Conservation (phyloP, 2,113 vertebrate genomes). For the Bothrops jararaca region DNA sequence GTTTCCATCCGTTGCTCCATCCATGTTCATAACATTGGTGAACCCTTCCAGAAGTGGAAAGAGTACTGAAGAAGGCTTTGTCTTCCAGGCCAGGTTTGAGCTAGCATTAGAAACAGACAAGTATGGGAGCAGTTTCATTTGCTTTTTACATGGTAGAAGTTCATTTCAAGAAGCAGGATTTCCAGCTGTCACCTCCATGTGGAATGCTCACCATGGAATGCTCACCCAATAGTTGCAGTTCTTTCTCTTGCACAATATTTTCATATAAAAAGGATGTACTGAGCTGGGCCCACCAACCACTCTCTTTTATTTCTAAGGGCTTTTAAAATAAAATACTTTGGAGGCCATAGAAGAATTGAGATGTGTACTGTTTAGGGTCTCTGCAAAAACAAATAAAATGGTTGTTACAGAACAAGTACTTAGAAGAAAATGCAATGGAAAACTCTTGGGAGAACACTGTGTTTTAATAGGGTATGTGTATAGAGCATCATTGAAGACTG, state of each 20-base stretch:
- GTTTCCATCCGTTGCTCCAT: too few species aligned
- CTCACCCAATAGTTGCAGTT: not conserved
- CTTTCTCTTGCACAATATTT: not conserved
- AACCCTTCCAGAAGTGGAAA: too few species aligned
- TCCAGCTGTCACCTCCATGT: not conserved
- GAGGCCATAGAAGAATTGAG: not conserved
- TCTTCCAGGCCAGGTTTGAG: not conserved
- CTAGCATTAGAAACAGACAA: not conserved
- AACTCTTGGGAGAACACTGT: conserved; percentile 64
- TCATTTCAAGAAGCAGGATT: not conserved
- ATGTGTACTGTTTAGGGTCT: conserved; percentile 68
- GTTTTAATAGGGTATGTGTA: conserved; percentile 77
- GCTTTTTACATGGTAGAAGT: not conserved
- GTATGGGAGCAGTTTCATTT: not conserved
- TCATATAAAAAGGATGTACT: accelerated
- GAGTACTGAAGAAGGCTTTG: not conserved
- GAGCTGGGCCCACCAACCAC: accelerated
- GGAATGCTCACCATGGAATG: not conserved
- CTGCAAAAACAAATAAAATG: conserved; percentile 70
- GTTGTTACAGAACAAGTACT: conserved; percentile 71
- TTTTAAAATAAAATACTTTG: conserved; percentile 35
- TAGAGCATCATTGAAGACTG: conserved; percentile 64
- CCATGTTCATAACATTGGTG: not conserved
- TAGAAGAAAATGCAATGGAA: conserved; percentile 69
- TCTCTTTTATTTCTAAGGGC: conserved; percentile 5